Evolutionary conservation across 1,140 invertebrate species (phyloP).

Genomic region (Drosophila bocki): DNA sequence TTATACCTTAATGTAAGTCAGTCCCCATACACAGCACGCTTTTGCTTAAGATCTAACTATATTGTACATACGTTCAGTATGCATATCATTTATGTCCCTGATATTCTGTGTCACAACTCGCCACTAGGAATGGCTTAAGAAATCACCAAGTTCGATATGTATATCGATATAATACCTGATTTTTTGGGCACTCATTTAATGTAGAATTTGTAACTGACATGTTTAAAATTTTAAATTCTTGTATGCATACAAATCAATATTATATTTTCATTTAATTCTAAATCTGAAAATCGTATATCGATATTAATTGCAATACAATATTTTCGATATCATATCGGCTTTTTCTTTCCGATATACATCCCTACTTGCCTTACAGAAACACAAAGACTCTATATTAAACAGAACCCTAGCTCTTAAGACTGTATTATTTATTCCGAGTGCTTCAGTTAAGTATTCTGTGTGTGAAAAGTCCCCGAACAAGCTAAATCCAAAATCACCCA

Average conservation of each 20-base stretch:
- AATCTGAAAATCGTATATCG: neutral
- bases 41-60: slow-evolving; percentile 48
- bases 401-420: slow-evolving; percentile 28
- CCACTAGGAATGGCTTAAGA: slow-evolving; percentile 14
- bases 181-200: neutral
- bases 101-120: slow-evolving; percentile 46
- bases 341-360: neutral
- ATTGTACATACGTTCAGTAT: slow-evolving; percentile 63
- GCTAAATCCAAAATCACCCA: slow-evolving; percentile 37
- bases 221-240: neutral
- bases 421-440: slow-evolving; percentile 33
- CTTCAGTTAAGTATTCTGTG: slow-evolving; percentile 30
- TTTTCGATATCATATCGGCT: neutral
- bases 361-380: neutral
- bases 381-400: neutral
- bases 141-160: neutral
- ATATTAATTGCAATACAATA: neutral
- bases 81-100: slow-evolving; percentile 6
- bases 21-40: slow-evolving; percentile 65
- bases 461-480: slow-evolving; percentile 32
- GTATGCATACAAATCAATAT: neutral
- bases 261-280: neutral
- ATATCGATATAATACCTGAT: neutral
- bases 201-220: neutral
- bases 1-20: slow-evolving; percentile 36